Evolutionary conservation across 2,113 vertebrate genomes (phyloP), one percentile per base, ranked within the genome.

Genomic region (Onychorhynchus coronatus): DNA sequence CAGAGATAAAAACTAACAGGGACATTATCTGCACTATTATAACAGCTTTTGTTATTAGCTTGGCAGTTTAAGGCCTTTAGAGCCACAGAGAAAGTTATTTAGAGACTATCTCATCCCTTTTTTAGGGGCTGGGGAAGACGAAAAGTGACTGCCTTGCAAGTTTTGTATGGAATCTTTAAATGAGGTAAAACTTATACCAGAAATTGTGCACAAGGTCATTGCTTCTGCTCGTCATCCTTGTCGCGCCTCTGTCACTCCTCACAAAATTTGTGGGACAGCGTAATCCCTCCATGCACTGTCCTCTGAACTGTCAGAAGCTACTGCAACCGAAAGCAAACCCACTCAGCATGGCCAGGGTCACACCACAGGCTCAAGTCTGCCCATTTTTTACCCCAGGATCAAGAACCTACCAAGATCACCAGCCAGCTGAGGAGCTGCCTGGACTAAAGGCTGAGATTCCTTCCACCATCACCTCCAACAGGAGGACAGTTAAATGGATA

Each of bases 181-280:
- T 4, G 12, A 47, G 28, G 25, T 31, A 72, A 67, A 70, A 7
- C 37, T 66, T 20, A 47, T 1, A 63, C 1, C 5, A n/a, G 53
- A 22, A 33, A 75, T 7, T 63, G 66, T 24, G 66, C 42, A 53
- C 23, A 41, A 72, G 27, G 61, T 44, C 46, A 49, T 14, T 23
- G 33, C 39, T 35, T 49, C 66, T 55, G 52, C 55, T 80, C 2
- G 0, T 27, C 63, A 28, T 30, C 33, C 58, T 55, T 3, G 0
- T 24, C 0, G 0, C 30, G 10, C 27, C 47, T 44, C 52, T 44
- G 39, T 19, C 41, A 24, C 2, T 47, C 33, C 25, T 11, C 8
- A 31, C 3, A 41, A 53, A 83, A 46, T 8, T 4, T 0, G 13
- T 11, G 1, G 1, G 73, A 25, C 15, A 47, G 23, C 0, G 0